phyloP scores from a whole-genome alignment of 2,113 vertebrate species.

The Condylura cristata region DNA sequence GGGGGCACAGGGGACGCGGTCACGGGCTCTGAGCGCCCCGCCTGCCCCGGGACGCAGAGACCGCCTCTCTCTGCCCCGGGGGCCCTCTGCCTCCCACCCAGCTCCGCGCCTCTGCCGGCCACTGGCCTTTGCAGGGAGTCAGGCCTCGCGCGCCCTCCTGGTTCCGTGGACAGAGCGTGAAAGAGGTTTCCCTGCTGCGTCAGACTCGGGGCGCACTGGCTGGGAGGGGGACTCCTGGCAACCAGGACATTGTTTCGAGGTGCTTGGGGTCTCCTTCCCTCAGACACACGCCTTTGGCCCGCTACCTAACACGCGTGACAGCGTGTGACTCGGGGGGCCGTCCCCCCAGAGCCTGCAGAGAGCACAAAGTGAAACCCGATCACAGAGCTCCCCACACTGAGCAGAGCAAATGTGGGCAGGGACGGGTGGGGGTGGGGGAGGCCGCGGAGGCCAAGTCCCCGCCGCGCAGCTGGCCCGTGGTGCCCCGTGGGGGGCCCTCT shows the following conservation, averaged over 20 bases:
- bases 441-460: background rate
- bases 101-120: background rate
- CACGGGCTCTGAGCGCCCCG: background rate
- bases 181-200: background rate
- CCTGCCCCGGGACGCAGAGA: background rate
- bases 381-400: too few relatives aligned
- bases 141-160: background rate
- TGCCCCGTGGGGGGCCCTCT: background rate
- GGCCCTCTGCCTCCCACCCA: background rate
- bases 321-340: background rate
- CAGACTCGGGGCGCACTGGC: background rate
- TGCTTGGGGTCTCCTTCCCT: background rate
- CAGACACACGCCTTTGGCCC: background rate
- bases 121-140: background rate
- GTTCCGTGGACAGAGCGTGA: background rate
- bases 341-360: background rate
- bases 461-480: background rate
- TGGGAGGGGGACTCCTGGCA: background rate
- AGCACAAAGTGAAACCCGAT: background rate
- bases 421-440: background rate
- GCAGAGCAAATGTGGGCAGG: background rate
- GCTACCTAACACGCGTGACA: background rate
- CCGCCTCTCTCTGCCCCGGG: background rate
- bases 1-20: background rate
- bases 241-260: background rate